Evolutionary conservation across 2,113 vertebrate species (phyloP).

Genomic region (Paralichthys olivaceus): DNA sequence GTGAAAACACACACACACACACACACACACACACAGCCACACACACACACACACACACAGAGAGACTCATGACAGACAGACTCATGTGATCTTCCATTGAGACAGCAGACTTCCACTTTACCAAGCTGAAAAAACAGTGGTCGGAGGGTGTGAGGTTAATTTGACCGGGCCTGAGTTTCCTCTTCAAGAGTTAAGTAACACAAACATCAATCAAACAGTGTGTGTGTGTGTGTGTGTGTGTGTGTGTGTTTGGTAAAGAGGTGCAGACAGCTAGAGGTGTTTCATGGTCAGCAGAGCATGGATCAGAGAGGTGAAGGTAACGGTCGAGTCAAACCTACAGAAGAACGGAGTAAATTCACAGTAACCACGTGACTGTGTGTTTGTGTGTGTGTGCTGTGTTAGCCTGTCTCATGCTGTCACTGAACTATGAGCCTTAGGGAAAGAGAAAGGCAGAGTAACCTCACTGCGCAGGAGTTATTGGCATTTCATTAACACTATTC

Average conservation of each 20-base stretch:
- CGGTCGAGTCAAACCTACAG: conserved; percentile 37
- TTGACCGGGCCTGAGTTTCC: conserved; percentile 63
- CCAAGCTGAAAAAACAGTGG: conserved; percentile 80
- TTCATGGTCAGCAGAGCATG: conserved; percentile 56
- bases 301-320: conserved; percentile 49
- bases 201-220: conserved; percentile 54
- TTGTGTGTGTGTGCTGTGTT: conserved; percentile 9
- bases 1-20: conserved; percentile 48
- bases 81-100: conserved; percentile 56
- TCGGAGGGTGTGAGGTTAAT: conserved; percentile 57
- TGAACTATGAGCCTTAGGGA: conserved; percentile 31
- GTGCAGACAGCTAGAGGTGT: conserved; percentile 58
- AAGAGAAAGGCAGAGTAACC: conserved; percentile 53
- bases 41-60: conserved; percentile 29
- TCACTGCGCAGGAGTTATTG: conserved; percentile 40
- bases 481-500: conserved; percentile 46
- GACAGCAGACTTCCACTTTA: conserved; percentile 66
- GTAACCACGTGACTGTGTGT: neutral
- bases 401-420: conserved; percentile 34
- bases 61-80: conserved; percentile 19
- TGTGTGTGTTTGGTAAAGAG: conserved; percentile 40
- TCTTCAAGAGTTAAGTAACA: conserved; percentile 67
- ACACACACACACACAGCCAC: conserved; percentile 42
- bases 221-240: conserved; percentile 14
- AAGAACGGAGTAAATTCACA: conserved; percentile 26